Conservation (phyloP, 2,797 vertebrate species). For the Sibirionetta formosa region DNA sequence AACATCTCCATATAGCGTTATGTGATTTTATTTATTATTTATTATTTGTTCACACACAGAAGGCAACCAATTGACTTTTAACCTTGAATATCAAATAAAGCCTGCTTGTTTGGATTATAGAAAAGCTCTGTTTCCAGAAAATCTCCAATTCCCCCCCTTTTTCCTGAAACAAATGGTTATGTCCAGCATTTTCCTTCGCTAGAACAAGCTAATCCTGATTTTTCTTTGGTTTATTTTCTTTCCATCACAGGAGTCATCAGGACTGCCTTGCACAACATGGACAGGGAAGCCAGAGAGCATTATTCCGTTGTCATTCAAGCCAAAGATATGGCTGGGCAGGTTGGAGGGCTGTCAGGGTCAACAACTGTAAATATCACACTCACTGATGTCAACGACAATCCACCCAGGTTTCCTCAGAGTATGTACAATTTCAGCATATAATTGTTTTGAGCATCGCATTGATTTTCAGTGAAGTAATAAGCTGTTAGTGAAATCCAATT, state of each 20-base stretch:
- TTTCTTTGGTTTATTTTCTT: constrained; percentile 14
- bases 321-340: constrained; percentile 99
- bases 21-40: not conserved
- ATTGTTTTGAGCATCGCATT: not conserved
- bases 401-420: constrained; percentile 97
- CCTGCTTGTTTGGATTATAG: not conserved
- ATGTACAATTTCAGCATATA: constrained; percentile 78
- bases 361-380: constrained; percentile 97
- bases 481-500: not conserved
- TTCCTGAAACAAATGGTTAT: not conserved
- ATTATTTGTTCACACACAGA: not conserved
- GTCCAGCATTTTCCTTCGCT: not conserved
- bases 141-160: not conserved
- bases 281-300: constrained; percentile 96
- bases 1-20: not conserved
- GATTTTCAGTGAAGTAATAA: not conserved
- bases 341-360: constrained; percentile 96
- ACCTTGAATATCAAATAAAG: not conserved
- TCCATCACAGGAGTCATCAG: constrained; percentile 92
- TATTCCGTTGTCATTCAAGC: constrained; percentile 98
- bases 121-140: not conserved
- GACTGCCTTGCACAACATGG: constrained; percentile 97
- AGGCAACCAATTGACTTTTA: not conserved
- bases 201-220: not conserved
- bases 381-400: constrained; percentile 98